Base-by-base conservation (phyloP, 2,113 vertebrate species). In the Nasalis larvatus region DNA sequence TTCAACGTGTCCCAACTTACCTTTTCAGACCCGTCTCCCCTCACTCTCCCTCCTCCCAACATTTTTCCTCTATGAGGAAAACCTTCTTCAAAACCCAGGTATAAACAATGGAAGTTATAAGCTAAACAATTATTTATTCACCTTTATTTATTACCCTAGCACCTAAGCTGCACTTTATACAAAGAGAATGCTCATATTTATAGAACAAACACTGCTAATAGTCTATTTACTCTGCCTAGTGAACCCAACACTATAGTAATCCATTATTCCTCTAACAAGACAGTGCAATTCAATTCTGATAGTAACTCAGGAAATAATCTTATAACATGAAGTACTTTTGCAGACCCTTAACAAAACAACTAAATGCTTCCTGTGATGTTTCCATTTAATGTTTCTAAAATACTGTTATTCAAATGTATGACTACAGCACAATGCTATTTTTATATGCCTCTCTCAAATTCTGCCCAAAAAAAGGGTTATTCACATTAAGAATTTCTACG, bases 251-350 rank as follows among this genome's bases (percentile, higher is more conserved):
- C 25, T 77, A 23, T 1, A 71, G 66, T 52, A 87, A 92, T n/a
- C 86, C 58, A 83, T 73, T 42, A 74, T 83, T 92, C 35, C 81
- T 76, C 16, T 60, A 89, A 93, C 47, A 4, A 47, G 76, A 94
- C 54, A 87, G 23, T 91, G 74, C 91, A 97, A 97, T 91, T 93
- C 77, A 95, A 94, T 95, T 91, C 82, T 91, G 54, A 80, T 42
- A 90, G 56, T 82, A 95, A 96, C 40, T 96, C 60, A 96, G 85
- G 37, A 95, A 96, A 95, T 84, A 94, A 93, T 30, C 27, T 77
- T 94, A 60, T 93, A 92, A 92, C 21, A 21, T 88, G 63, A 94
- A 92, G 66, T 60, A 58, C 27, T 91, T 88, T 84, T 82, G 69
- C 71, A 76, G 58, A 10, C 7, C 85, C 97, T 95, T 92, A 97